Percentiles rank a stretch among this genome's conserved stretches.
Evolutionary conservation across 2,888 invertebrate genomes (phyloP).

Genomic region (Timema cristinae): DNA sequence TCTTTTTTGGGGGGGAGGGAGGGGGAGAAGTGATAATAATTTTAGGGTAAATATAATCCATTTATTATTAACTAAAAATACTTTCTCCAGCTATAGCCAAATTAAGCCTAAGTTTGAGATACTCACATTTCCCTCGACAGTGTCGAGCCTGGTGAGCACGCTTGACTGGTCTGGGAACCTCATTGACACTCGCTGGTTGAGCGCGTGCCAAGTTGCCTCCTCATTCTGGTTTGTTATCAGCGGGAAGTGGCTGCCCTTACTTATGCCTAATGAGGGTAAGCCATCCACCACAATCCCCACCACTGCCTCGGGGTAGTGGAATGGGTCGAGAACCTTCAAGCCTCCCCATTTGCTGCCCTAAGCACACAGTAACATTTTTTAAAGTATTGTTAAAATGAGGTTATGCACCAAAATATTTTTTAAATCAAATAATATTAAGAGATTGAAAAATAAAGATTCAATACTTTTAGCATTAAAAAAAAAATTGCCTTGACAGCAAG

Average conservation of each 20-base stretch:
- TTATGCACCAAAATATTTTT: no score
- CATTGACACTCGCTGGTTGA: constrained; percentile 57
- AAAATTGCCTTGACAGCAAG: no score
- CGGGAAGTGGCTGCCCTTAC: constrained; percentile 55
- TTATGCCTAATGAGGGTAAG: constrained; percentile 41
- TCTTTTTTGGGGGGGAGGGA: no score
- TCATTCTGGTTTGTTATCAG: constrained; percentile 60
- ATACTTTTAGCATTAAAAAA: no score
- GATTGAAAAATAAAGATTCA: no score
- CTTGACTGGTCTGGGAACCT: constrained; percentile 58
- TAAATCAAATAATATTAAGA: no score
- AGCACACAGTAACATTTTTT: no score
- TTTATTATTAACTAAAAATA: not conserved
- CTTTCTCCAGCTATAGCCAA: not conserved
- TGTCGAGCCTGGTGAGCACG: constrained; percentile 59
- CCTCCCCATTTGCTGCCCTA: constrained; percentile 66
- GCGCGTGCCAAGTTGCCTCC: constrained; percentile 51
- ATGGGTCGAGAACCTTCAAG: constrained; percentile 64
- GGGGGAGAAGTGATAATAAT: not conserved
- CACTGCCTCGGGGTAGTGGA: constrained; percentile 66
- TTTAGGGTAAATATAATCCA: not conserved
- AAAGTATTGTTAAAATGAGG: no score
- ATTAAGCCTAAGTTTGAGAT: not conserved
- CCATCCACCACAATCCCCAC: constrained; percentile 70
- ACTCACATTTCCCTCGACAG: constrained; percentile 50